Evolutionary conservation across 2,797 vertebrate species (phyloP).

Genomic region (Chelon auratus): DNA sequence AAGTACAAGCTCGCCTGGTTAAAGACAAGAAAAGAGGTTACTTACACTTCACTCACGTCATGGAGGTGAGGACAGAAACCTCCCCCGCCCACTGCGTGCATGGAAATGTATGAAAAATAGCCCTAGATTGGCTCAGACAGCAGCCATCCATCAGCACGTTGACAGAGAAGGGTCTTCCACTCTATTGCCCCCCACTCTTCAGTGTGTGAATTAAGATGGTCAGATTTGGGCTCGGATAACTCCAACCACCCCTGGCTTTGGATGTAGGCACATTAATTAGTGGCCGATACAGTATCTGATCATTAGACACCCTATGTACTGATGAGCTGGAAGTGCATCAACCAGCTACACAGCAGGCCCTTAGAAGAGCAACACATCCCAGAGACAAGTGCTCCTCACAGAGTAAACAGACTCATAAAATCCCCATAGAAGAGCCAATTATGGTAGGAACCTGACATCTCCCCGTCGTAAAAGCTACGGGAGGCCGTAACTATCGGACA

Average conservation of each 20-base stretch:
- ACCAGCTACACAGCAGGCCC: conserved; percentile 49
- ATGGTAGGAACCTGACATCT: conserved; percentile 86
- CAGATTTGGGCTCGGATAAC: conserved; percentile 61
- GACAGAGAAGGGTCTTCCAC: conserved; percentile 56
- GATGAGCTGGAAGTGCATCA: conserved; percentile 62
- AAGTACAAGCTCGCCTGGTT: conserved; percentile 40
- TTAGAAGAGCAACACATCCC: conserved; percentile 60
- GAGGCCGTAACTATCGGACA: conserved; percentile 82
- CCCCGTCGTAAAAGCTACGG: conserved; percentile 84
- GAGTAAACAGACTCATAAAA: conserved; percentile 88
- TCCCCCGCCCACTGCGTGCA: conserved; percentile 29
- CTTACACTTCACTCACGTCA: conserved; percentile 39
- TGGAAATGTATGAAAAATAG: conserved; percentile 71
- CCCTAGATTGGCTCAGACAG: conserved; percentile 59
- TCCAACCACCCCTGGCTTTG: conserved; percentile 41
- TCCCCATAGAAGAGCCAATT: conserved; percentile 88
- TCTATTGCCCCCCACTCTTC: conserved; percentile 50
- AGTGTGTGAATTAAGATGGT: conserved; percentile 64
- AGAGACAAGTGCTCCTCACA: conserved; percentile 67
- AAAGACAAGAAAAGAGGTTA: conserved; percentile 56
- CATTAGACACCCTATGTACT: conserved; percentile 47
- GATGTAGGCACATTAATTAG: conserved; percentile 66
- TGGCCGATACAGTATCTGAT: conserved; percentile 57
- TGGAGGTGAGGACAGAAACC: conserved; percentile 10
- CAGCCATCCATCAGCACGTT: conserved; percentile 64